Evolutionary conservation across 2,888 invertebrate genomes (phyloP).

Genomic region (Ochropleura plecta): DNA sequence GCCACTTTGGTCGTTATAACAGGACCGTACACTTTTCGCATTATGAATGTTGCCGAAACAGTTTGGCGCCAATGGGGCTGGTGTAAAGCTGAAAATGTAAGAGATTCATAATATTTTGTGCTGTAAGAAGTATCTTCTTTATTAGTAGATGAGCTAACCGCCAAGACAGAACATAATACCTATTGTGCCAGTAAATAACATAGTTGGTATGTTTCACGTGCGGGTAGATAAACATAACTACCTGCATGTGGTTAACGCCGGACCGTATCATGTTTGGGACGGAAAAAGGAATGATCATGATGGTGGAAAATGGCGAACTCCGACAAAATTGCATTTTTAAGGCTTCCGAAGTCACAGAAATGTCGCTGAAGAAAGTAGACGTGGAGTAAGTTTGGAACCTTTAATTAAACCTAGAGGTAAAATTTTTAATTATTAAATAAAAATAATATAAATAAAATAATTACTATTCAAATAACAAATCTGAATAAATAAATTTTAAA

Average conservation of each 20-base stretch:
- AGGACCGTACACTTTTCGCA: constrained; percentile 92
- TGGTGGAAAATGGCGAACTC: constrained; percentile 96
- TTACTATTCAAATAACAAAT: no score
- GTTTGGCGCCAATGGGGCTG: constrained; percentile 96
- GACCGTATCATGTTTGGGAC: constrained; percentile 96
- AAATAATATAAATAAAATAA: no score
- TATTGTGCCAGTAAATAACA: constrained; percentile 39
- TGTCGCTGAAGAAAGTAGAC: constrained; percentile 92
- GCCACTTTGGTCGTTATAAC: constrained; percentile 93
- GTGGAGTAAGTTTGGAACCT: constrained; percentile 81
- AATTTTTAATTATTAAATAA: no score
- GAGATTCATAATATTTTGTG: constrained; percentile 48
- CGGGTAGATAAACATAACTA: constrained; percentile 92
- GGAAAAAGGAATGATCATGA: constrained; percentile 93
- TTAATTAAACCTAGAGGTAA: neutral
- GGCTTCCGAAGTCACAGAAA: constrained; percentile 90
- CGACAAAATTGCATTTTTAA: constrained; percentile 92
- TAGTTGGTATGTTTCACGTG: constrained; percentile 56
- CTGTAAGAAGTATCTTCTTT: neutral
- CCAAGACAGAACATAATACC: constrained; percentile 11
- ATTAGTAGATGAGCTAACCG: neutral
- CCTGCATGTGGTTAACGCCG: constrained; percentile 95
- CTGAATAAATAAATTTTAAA: no score
- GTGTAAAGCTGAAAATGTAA: constrained; percentile 94
- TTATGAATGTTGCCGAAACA: constrained; percentile 94